Evolutionary conservation across 2,797 vertebrate genomes (phyloP), one percentile per base, ranked within the genome.

Genomic region (Tinamus major): DNA sequence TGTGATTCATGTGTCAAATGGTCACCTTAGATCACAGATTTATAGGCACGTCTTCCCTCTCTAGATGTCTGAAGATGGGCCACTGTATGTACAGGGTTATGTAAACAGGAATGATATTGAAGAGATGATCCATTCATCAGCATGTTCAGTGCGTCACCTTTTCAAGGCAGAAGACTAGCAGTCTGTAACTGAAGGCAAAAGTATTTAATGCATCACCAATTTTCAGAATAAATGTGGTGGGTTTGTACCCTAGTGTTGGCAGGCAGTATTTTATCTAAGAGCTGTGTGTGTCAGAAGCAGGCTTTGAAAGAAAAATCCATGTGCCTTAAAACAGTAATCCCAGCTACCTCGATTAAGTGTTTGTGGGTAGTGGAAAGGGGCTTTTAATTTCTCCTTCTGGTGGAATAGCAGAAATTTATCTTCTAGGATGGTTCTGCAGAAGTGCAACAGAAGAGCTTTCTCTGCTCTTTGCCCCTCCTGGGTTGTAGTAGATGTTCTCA

Each of bases 271-370:
- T 58, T 77, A 4, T 67, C 85, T 87, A 56, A 84, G 64, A 90
- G 78, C 27, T 10, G 44, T 19, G 41, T 80, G 53, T 96, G 79
- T 87, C 89, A 72, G 75, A 94, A 95, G 83, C 70, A 89, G 11
- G 90, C 82, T 94, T 92, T 90, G 87, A 68, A 95, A 95, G 79
- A 76, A 96, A 85, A 87, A 94, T 42, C 58, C 49, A 16, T 88
- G 89, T 82, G 79, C 41, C 96, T 92, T 95, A 88, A 93, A 93
- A 80, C 55, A 72, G 62, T 87, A 87, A 95, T 94, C 70, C 71
- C n/a, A 44, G 69, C 91, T 85, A 88, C 81, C 55, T 67, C 69
- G 68, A 29, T 63, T 71, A 79, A 53, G n/a, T 27, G 8, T 17
- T 14, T 55, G 31, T 19, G 35, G 41, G 13, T 9, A 10, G 33